Conservation (phyloP, 2,888 invertebrate genomes). For the Cephus spinipes region DNA sequence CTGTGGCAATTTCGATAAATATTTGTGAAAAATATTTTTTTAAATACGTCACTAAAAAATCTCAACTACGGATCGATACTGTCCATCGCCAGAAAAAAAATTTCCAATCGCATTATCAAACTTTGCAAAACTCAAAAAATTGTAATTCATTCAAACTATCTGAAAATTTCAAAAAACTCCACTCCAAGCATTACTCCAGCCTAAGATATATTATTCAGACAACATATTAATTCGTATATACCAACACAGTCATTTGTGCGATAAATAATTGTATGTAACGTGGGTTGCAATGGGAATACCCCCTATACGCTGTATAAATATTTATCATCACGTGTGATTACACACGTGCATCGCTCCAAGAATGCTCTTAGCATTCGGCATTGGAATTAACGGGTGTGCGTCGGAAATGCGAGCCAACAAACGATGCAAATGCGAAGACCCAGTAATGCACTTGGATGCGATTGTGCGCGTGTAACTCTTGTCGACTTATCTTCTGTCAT, state of each 20-base stretch:
- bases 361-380: slow-evolving; percentile 11
- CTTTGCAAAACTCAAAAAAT: neutral
- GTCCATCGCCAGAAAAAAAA: neutral
- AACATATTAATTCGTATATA: neutral
- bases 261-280: neutral
- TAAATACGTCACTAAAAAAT: neutral
- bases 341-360: neutral
- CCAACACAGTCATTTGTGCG: neutral
- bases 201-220: neutral
- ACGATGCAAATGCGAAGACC: slow-evolving; percentile 35
- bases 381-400: slow-evolving; percentile 34
- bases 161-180: neutral
- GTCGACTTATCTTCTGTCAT: slow-evolving; percentile 6
- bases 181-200: neutral
- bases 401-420: slow-evolving; percentile 30
- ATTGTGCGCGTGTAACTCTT: slow-evolving; percentile 3
- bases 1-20: neutral
- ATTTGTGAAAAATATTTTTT: neutral
- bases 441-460: slow-evolving; percentile 9
- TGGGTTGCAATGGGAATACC: neutral
- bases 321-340: neutral
- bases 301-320: neutral
- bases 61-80: neutral
- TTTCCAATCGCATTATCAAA: neutral
- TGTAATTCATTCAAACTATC: neutral